Evolutionary conservation across 30 jellyfish, hydroid and myxozoan genomes (phyloP).

Genomic region (Aurelia coerulea): DNA sequence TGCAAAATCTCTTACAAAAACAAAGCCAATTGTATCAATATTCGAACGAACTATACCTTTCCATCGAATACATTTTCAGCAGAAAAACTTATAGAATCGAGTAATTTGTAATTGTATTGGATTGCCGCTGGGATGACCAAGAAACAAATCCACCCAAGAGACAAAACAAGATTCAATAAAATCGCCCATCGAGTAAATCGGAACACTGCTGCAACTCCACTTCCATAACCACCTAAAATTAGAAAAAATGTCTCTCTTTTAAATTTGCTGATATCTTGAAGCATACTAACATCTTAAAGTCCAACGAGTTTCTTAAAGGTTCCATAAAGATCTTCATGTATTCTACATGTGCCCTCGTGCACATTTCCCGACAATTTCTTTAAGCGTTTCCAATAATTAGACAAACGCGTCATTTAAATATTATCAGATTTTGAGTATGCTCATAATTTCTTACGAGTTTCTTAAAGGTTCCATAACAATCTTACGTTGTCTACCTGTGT

Average conservation of each 20-base stretch:
- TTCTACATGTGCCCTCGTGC: too few species aligned
- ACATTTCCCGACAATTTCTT: too few species aligned
- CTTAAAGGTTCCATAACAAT: too few species aligned
- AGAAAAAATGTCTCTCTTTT: neutral
- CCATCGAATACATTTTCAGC: slow-evolving; percentile 52
- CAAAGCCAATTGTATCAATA: neutral
- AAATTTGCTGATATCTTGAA: too few species aligned
- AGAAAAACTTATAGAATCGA: slow-evolving; percentile 4
- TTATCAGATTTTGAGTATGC: too few species aligned
- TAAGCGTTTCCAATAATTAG: too few species aligned
- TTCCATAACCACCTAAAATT: slow-evolving; percentile 38
- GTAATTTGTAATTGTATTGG: slow-evolving; percentile 24
- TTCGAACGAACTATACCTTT: slow-evolving; percentile 9
- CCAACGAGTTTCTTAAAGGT: too few species aligned
- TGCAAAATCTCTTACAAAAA: neutral
- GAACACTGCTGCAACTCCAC: slow-evolving; percentile 70
- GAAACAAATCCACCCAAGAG: slow-evolving; percentile 53
- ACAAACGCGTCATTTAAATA: too few species aligned
- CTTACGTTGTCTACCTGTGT: too few species aligned
- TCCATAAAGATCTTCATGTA: too few species aligned
- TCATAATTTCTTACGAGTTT: too few species aligned
- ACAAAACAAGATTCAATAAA: slow-evolving; percentile 22
- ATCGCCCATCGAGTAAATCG: slow-evolving; percentile 61
- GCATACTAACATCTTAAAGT: too few species aligned
- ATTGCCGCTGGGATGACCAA: slow-evolving; percentile 57